A percentile compares a stretch with the other conserved stretches of the same genome.
phyloP scores from a whole-genome alignment of 1,140 invertebrate species.

The Amphibalanus amphitrite region DNA sequence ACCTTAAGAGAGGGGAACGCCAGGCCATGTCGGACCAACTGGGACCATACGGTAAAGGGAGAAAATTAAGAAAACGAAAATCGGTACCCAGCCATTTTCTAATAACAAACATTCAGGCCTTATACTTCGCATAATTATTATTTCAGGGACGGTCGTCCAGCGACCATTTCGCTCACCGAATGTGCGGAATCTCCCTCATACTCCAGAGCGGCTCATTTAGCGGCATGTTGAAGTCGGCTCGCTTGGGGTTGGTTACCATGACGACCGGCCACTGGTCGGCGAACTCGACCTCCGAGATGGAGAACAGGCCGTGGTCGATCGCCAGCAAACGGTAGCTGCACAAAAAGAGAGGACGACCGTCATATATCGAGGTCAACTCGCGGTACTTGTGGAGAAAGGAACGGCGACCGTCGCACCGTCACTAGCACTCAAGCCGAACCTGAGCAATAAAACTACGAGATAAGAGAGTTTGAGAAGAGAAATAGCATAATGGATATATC shows the following conservation, averaged over 20 bases:
- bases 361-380: not conserved
- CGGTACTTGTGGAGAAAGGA: not conserved
- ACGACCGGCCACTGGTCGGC: slow-evolving; percentile 55
- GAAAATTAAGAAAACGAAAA: no score
- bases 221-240: not conserved
- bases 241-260: slow-evolving; percentile 76
- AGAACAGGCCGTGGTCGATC: slow-evolving; percentile 74
- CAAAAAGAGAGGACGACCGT: slow-evolving; percentile 15
- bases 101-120: no score
- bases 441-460: no score
- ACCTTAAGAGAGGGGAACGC: no score
- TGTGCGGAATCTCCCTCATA: not conserved
- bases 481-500: no score
- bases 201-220: not conserved
- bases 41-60: no score
- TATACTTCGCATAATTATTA: no score
- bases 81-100: no score
- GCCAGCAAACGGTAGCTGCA: slow-evolving; percentile 57
- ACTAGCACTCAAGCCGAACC: slow-evolving; percentile 8
- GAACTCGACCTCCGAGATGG: slow-evolving; percentile 63
- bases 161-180: not conserved
- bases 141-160: no score
- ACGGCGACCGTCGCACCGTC: slow-evolving; percentile 3
- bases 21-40: no score
- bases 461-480: no score